These are phyloP conservation scores for Lasioglossum morio DNA, from an alignment of 2,888 invertebrate genomes.

Conservation along the genomic window DNA sequence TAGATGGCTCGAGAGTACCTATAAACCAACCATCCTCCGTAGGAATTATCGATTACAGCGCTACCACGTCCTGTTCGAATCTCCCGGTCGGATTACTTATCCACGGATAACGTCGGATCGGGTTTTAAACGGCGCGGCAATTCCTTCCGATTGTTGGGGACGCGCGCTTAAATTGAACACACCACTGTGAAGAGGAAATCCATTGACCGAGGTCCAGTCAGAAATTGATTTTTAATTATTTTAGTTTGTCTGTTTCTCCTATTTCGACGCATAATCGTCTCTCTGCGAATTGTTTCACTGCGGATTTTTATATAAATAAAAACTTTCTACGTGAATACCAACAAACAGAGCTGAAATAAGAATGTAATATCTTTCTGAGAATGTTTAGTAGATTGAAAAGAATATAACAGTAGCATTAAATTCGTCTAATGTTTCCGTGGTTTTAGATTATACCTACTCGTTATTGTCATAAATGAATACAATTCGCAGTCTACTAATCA, in stretches of 20 bases:
- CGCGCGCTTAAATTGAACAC: slow-evolving; percentile 17
- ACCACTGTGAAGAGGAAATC: neutral
- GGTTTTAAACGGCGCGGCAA: slow-evolving; percentile 65
- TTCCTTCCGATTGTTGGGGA: slow-evolving; percentile 44
- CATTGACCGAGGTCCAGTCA: neutral
- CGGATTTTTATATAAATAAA: too few relatives aligned
- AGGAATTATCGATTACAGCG: slow-evolving; percentile 77
- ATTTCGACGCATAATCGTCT: neutral
- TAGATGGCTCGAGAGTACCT: slow-evolving; percentile 77
- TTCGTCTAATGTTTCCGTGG: too few relatives aligned
- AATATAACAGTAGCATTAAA: too few relatives aligned
- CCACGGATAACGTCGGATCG: slow-evolving; percentile 67
- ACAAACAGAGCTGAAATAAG: too few relatives aligned
- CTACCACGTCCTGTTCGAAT: slow-evolving; percentile 70
- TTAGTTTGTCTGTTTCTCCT: neutral
- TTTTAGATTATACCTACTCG: too few relatives aligned
- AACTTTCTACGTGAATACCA: too few relatives aligned
- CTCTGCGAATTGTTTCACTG: too few relatives aligned
- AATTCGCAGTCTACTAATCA: too few relatives aligned
- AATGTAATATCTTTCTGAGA: too few relatives aligned
- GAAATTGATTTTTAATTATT: slow-evolving; percentile 27
- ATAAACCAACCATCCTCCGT: slow-evolving; percentile 72
- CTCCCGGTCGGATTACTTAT: slow-evolving; percentile 74
- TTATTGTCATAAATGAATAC: too few relatives aligned
- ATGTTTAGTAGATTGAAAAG: too few relatives aligned